Base-by-base conservation (phyloP, 2,113 vertebrate species). In the Sterrhoptilus dennistouni region DNA sequence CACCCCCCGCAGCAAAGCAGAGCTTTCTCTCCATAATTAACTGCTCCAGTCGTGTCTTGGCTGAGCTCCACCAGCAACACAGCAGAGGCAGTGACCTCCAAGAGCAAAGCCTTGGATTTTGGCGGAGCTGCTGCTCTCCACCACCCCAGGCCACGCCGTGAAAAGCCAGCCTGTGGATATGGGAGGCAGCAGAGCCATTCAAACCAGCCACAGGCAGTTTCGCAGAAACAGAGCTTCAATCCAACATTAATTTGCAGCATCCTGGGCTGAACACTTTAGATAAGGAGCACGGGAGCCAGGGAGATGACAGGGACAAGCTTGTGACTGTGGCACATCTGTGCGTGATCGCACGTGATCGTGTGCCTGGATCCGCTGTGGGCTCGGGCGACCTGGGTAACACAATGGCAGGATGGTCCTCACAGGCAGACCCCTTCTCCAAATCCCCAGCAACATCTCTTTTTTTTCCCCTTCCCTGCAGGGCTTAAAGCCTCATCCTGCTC, bases 191-290 rank as follows among this genome's bases (percentile, higher is more conserved):
- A 36, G 88, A 68, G 86, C 88, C 88, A 40, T 93, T 95, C 95
- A 40, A 78, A 95, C 91, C 95, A 96, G 96, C 92, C 90, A 57
- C 27, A 28, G 97, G 87, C 89, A 95, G 89, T 93, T 97, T 89
- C 94, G 89, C 91, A 87, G 80, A 78, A 95, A 94, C 74, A 85
- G 68, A 90, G 92, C 91, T 74, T 57, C 94, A 70, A 92, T 95
- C 90, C 96, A 94, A 93, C 95, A 78, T 96, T 97, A 94, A 96
- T 98, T 97, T 97, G 96, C 96, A 94, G 96, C 95, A 96, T 97
- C 94, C 96, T 66, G 81, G 82, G 93, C 97, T 97, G 96, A 97
- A 80, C 71, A 22, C 70, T 96, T 95, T 93, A 95, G 95, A 97
- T 97, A 97, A 98, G 96, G 94, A 36, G 85, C 5, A 28, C 22